Evolutionary conservation across 2,888 invertebrate species (phyloP), one percentile per base, ranked within the genome.

Genomic region (Aethes cnicana): DNA sequence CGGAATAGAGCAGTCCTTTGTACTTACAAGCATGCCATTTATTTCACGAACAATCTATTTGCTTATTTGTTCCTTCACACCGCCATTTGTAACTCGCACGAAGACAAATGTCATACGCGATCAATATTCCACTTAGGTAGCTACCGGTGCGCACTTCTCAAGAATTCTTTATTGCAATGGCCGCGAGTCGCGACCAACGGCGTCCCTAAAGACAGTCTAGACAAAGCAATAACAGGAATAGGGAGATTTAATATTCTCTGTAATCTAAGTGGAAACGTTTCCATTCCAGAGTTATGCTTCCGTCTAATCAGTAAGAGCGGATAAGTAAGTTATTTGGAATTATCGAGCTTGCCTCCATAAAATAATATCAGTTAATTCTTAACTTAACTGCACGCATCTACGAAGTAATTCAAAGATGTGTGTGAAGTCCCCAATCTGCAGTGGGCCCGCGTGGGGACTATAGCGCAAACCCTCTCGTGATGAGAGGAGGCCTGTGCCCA

Each of bases 61-160:
- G 21, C 9, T 9, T 44, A 18, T 44, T 50, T 16, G 8, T 46
- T 44, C 37, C 30, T 33, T 26, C 23, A 35, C 11, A 33, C 20
- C 26, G 25, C 39, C 36, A 32, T 39, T 52, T 52, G 37, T 46
- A 52, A 46, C 44, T 5, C 3, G 33, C 18, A 20, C 9, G 14
- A 8, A 36, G 32, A 44, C 37, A 46, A 50, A 50, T 39, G 44
- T 37, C 39, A 39, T 33, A 32, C 36, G 25, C 44, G 44, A 52
- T 52, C 44, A 32, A 46, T 46, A 46, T 33, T 8, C 26, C 32
- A 39, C 39, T 32, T 26, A 39, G n/a, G n/a, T n/a, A n/a, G 32
- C 36, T 32, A 17, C 11, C 11, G 8, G 11, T 9, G 21, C 18
- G 44, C 26, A 20, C 37, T 30, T 8, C 11, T 8, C 9, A 21